A percentile compares a stretch with the other conserved stretches of the same genome.
These are phyloP conservation scores for Trichomalopsis sarcophagae DNA, from an alignment of 1,140 invertebrate genomes.

Conservation along the genomic window DNA sequence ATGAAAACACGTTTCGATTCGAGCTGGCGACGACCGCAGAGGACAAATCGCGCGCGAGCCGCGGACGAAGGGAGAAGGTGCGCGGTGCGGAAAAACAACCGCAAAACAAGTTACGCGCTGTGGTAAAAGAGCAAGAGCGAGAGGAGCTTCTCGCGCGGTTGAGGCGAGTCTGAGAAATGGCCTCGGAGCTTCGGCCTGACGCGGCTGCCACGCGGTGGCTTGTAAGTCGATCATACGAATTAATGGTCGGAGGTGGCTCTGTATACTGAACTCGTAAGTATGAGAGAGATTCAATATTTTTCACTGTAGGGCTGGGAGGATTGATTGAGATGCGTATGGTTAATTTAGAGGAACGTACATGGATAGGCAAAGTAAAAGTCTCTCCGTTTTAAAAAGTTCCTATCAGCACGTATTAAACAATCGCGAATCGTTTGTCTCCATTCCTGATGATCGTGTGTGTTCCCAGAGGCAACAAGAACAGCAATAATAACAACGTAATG, in stretches of 20 bases:
- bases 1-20: background rate
- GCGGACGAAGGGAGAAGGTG: background rate
- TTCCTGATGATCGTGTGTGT: too few relatives aligned
- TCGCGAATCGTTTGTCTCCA: too few relatives aligned
- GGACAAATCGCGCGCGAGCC: background rate
- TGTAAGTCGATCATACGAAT: constrained; percentile 57
- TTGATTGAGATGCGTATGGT: background rate
- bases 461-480: background rate
- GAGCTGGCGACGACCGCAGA: background rate
- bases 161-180: background rate
- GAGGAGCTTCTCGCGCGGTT: background rate
- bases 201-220: constrained; percentile 27
- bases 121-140: background rate
- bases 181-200: background rate
- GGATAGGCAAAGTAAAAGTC: too few relatives aligned
- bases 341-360: background rate
- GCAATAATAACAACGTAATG: constrained; percentile 20
- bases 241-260: background rate
- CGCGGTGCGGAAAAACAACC: background rate
- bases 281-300: too few relatives aligned
- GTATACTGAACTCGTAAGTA: too few relatives aligned
- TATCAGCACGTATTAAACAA: too few relatives aligned
- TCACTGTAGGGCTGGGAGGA: too few relatives aligned
- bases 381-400: too few relatives aligned
- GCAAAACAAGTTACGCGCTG: background rate